Percentiles rank a stretch among this genome's conserved stretches.
Conservation (phyloP, 2,888 invertebrate genomes). For the Phalera bucephala region DNA sequence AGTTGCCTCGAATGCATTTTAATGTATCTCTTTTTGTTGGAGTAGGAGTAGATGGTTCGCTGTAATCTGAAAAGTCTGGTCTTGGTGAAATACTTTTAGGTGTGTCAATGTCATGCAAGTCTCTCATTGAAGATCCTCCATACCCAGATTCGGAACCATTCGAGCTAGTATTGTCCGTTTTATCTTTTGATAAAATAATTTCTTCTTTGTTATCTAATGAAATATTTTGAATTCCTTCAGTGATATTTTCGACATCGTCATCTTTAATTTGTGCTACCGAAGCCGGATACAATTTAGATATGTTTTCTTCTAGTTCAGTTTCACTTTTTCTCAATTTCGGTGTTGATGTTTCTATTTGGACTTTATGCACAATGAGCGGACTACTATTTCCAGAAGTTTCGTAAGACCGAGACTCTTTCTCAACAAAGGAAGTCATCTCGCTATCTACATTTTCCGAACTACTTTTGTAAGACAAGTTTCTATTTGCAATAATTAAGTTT, state of each 20-base stretch:
- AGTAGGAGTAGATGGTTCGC: conserved; percentile 9
- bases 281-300: conserved; percentile 4
- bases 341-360: conserved; percentile 48
- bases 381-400: neutral
- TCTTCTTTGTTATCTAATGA: conserved; percentile 32
- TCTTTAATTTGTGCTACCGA: conserved; percentile 16
- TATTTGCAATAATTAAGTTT: too few species aligned
- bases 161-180: conserved; percentile 45
- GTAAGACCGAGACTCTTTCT: too few species aligned
- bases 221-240: conserved; percentile 33
- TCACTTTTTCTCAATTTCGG: conserved; percentile 33
- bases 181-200: conserved; percentile 25
- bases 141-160: conserved; percentile 60
- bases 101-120: conserved; percentile 38
- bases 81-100: conserved; percentile 19
- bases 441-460: neutral
- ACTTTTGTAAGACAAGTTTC: neutral
- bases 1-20: conserved; percentile 20
- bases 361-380: conserved; percentile 34
- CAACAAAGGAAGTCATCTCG: neutral
- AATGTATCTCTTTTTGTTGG: conserved; percentile 2
- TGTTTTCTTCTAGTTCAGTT: conserved; percentile 5
- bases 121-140: conserved; percentile 48
- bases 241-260: conserved; percentile 26
- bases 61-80: conserved; percentile 15